Base-by-base conservation (phyloP, 1,140 invertebrate species). In the Orius laevigatus region DNA sequence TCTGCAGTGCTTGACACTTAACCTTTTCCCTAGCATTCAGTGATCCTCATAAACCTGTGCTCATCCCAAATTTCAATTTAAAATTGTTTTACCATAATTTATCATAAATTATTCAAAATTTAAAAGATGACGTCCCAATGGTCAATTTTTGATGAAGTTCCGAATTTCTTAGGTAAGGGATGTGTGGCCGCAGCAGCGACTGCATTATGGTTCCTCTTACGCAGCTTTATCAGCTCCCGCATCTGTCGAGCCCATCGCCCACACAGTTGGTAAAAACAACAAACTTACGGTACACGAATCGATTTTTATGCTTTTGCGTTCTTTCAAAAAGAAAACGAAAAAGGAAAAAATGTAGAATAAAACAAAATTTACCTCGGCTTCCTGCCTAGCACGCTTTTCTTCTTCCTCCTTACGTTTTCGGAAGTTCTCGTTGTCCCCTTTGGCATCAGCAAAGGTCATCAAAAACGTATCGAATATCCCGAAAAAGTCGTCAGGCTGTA, bases 401-500 rank as follows among this genome's bases (percentile, higher is more conserved):
- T 98, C 93, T 56, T 95, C 88, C 63, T 94, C 85, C 54, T 87
- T 78, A 40, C 81, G 76, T 42, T 79, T 76, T 12, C 77, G 73
- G 61, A 85, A 78, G 53, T 82, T 86, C 59, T 89, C 84, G 59
- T 93, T 93, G 58, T 96, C 91, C 40, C 81, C 74, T 54, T 80
- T 73, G 1, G 91, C 91, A 63, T 97, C 93, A 11, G 70, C 66
- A 53, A 97, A 79, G 5, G 84, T 75, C 43, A 75, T 74, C 2
- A 98, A 64, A 67, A 98, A 97, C 3, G 79, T 72, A 63, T 95
- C 90, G 55, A 98, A 84, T 16, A 89, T 85, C 6, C 87, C 88
- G 67, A 97, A 97, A 69, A 98, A 92, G 61, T 95, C 91, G 57
- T 97, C 92, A 0, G 93, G 91, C 57, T 92, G 87, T 15, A 82